These are phyloP conservation scores for Harpagifer antarcticus DNA, from an alignment of 2,797 vertebrate species.

Conservation along the genomic window DNA sequence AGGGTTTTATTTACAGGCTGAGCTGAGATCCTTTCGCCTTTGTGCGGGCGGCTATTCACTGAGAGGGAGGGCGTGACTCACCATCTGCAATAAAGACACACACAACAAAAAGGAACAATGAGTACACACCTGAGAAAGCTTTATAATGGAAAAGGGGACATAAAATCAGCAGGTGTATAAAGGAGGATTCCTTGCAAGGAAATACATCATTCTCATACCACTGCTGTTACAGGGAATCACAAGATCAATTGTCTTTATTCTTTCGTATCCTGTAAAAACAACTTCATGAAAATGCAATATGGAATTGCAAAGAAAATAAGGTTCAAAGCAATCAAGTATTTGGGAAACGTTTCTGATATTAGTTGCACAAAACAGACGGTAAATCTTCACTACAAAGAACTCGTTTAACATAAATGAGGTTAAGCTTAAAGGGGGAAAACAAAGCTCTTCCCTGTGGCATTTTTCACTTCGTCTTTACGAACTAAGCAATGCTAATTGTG, in stretches of 20 bases:
- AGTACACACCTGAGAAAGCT: slow-evolving; percentile 51
- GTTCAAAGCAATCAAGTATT: slow-evolving; percentile 30
- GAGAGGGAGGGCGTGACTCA: slow-evolving; percentile 66
- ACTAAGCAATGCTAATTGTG: slow-evolving; percentile 24
- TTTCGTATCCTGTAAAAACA: slow-evolving; percentile 6
- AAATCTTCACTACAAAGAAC: slow-evolving; percentile 16
- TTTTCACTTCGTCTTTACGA: slow-evolving; percentile 39
- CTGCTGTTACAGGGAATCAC: not conserved
- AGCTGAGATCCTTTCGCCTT: slow-evolving; percentile 73
- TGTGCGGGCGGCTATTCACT: slow-evolving; percentile 69
- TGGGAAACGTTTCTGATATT: slow-evolving; percentile 3
- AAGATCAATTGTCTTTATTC: slow-evolving; percentile 3
- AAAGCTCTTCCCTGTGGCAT: slow-evolving; percentile 30
- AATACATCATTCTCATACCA: slow-evolving; percentile 2
- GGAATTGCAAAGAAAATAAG: slow-evolving; percentile 17
- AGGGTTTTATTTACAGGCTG: slow-evolving; percentile 66
- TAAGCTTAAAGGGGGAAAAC: slow-evolving; percentile 17
- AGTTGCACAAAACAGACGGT: slow-evolving; percentile 4
- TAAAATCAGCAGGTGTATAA: slow-evolving; percentile 29
- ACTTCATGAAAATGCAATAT: not conserved
- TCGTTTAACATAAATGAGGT: slow-evolving; percentile 42
- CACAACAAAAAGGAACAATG: slow-evolving; percentile 31
- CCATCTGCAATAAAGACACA: slow-evolving; percentile 81
- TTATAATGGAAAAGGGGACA: slow-evolving; percentile 25
- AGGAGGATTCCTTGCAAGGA: slow-evolving; percentile 12